Evolutionary conservation across 2,888 invertebrate genomes (phyloP).

Genomic region (Lymantria dispar): DNA sequence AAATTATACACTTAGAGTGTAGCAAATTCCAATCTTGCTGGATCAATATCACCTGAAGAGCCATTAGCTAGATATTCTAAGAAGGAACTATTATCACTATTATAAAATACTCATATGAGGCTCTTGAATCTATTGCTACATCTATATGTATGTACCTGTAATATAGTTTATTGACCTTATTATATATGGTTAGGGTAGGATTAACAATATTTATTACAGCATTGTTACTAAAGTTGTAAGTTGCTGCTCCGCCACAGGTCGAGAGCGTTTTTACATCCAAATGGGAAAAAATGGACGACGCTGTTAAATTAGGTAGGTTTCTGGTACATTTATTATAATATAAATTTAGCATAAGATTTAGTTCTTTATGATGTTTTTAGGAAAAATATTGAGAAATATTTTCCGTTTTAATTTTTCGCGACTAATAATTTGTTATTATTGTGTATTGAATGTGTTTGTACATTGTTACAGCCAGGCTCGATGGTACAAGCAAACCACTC

Average conservation of each 20-base stretch:
- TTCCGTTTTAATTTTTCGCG: neutral
- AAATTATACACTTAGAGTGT: no score
- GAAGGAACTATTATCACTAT: no score
- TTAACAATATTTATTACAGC: constrained; percentile 76
- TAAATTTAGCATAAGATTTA: neutral
- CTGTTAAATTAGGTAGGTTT: constrained; percentile 92
- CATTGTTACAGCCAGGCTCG: constrained; percentile 91
- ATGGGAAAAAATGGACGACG: constrained; percentile 94
- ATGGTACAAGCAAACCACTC: constrained; percentile 91
- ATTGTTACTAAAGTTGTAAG: constrained; percentile 69
- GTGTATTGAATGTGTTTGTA: constrained; percentile 33
- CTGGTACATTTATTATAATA: constrained; percentile 28
- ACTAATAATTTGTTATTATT: neutral
- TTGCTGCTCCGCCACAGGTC: constrained; percentile 72
- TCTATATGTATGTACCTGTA: no score
- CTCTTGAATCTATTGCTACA: no score
- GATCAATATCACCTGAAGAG: no score
- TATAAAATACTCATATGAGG: no score
- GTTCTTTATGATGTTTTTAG: neutral
- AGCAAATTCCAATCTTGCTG: no score
- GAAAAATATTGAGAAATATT: neutral
- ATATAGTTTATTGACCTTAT: constrained; percentile 8
- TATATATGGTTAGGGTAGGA: constrained; percentile 54
- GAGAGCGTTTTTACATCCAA: constrained; percentile 83
- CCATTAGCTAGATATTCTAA: no score